phyloP scores from a whole-genome alignment of 92 coral and sea anemone species.

The Plumapathes pennacea region DNA sequence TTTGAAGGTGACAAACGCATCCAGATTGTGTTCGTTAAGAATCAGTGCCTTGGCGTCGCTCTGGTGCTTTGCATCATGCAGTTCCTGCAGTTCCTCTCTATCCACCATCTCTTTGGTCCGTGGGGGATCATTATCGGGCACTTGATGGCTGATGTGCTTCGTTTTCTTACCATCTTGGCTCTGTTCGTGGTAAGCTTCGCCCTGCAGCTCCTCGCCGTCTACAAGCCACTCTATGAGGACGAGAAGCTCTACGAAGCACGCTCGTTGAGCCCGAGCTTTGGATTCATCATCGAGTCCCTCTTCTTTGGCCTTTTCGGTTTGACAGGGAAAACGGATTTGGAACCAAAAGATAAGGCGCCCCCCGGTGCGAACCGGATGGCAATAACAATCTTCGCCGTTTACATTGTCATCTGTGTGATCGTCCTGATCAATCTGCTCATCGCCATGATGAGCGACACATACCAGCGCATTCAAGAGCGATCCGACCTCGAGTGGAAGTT shows the following conservation, averaged over 20 bases:
- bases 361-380: conserved; percentile 36
- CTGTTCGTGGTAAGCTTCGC: conserved; percentile 85
- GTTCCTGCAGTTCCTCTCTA: conserved; percentile 82
- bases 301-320: conserved; percentile 89
- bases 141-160: conserved; percentile 79
- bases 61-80: conserved; percentile 82
- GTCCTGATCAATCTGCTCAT: conserved; percentile 86
- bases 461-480: conserved; percentile 84
- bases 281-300: conserved; percentile 52
- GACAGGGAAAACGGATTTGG: conserved; percentile 32
- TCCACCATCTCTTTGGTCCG: conserved; percentile 96
- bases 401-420: conserved; percentile 78
- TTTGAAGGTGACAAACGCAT: conserved; percentile 36
- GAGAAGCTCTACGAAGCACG: conserved; percentile 29
- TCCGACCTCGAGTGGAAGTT: conserved; percentile 97
- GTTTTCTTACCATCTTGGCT: conserved; percentile 78
- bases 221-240: conserved; percentile 57
- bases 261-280: conserved; percentile 25
- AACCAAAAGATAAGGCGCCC: conserved; percentile 8
- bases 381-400: conserved; percentile 79
- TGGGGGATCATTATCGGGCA: conserved; percentile 99
- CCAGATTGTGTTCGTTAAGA: conserved; percentile 68
- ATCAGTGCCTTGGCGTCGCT: conserved; percentile 79
- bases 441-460: conserved; percentile 99
- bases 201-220: conserved; percentile 85